Percentiles rank a stretch among this genome's conserved stretches.
phyloP scores from a whole-genome alignment of 2,888 invertebrate genomes.

The Drosophila nigricruria region DNA sequence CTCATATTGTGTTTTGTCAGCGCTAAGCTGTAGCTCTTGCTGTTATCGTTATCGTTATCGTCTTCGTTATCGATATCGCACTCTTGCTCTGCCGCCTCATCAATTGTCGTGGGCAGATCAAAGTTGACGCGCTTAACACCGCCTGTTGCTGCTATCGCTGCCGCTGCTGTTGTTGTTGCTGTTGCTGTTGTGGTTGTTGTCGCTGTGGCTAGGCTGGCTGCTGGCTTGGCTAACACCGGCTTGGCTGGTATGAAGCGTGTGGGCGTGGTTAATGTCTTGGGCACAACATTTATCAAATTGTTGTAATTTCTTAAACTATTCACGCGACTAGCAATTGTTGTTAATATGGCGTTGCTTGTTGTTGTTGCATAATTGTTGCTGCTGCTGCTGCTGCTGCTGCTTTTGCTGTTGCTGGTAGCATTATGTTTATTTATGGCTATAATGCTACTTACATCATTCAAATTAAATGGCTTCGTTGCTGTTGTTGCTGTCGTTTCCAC shows the following conservation, averaged over 20 bases:
- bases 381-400: slow-evolving; percentile 26
- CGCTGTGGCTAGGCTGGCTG: slow-evolving; percentile 33
- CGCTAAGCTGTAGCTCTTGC: slow-evolving; percentile 38
- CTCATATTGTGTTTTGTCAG: slow-evolving; percentile 19
- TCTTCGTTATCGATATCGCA: slow-evolving; percentile 25
- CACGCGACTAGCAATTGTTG: slow-evolving; percentile 47
- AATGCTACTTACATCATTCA: slow-evolving; percentile 78
- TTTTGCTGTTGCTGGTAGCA: slow-evolving; percentile 65
- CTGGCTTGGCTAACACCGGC: slow-evolving; percentile 57
- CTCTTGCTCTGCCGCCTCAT: slow-evolving; percentile 54
- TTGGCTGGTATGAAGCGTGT: slow-evolving; percentile 72
- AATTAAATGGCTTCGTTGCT: slow-evolving; percentile 66
- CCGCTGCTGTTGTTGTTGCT: slow-evolving; percentile 18
- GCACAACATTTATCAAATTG: slow-evolving; percentile 52
- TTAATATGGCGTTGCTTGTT: slow-evolving; percentile 40
- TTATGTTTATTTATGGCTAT: slow-evolving; percentile 63
- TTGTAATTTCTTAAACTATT: slow-evolving; percentile 50
- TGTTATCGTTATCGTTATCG: slow-evolving; percentile 32
- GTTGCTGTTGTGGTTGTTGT: slow-evolving; percentile 29
- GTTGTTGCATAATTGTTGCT: slow-evolving; percentile 20
- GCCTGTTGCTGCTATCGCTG: slow-evolving; percentile 45
- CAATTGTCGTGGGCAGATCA: slow-evolving; percentile 68
- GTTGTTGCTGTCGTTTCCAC: slow-evolving; percentile 23
- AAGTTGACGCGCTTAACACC: slow-evolving; percentile 76
- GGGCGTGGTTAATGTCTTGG: slow-evolving; percentile 72